Base-by-base conservation (phyloP, 2,888 invertebrate genomes). In the Metellina segmentata region DNA sequence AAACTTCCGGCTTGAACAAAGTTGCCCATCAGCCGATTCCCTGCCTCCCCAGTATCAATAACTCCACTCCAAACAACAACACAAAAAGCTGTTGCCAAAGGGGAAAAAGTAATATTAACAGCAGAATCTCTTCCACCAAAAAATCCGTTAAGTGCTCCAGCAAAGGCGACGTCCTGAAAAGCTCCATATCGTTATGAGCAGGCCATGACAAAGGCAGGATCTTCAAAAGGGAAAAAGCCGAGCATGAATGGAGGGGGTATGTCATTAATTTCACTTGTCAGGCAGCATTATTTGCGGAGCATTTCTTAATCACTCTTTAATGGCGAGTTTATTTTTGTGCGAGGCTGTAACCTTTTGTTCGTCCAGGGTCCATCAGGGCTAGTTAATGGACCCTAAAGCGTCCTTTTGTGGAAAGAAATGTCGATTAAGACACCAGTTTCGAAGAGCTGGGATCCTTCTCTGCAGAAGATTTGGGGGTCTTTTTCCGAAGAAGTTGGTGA, bases 251-350 rank as follows among this genome's bases (percentile, higher is more conserved):
- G 70, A 16, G 34, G 11, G 16, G 6, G 61, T 20, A 49, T 13
- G 49, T 89, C 89, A 89, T 89, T 89, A 89, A 89, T 89, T 89
- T 82, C 82, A 77, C 82, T 82, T 89, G 89, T 89, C 89, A 89
- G 75, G 89, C 74, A 48, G 52, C 82, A 89, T 89, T 89, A 89
- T 89, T 89, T 89, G 82, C 75, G 34, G 70, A 77, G 89, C 89
- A 69, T 78, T 89, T 89, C 89, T 89, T 89, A 89, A 89, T 89
- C 82, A 89, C 77, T 53, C 82, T 89, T 89, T 89, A 89, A 89
- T 89, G 89, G 82, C 70, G 82, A 82, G 69, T 82, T 82, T 82
- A 89, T 82, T 89, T 89, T 71, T 89, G 81, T 20, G 81, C 34
- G 51, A n/a, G 16, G 77, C 7, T 70, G 82, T 69, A 82, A 82